Evolutionary conservation across 2,797 vertebrate genomes (phyloP).

Genomic region (Peromyscus aztecus): DNA sequence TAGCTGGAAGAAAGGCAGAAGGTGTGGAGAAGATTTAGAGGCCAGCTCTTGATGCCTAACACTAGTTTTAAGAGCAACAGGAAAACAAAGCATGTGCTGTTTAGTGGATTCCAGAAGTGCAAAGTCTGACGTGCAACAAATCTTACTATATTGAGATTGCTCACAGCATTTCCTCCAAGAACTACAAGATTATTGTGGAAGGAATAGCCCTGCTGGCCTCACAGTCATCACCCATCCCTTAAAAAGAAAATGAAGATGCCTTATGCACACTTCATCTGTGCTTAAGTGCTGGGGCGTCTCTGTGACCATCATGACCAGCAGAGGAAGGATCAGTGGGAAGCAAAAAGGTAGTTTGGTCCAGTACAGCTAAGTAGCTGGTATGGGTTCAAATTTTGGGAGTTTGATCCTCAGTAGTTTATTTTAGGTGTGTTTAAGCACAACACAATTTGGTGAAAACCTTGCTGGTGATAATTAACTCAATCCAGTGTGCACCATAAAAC

Average conservation of each 20-base stretch:
- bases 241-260: no score
- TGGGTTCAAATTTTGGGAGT: background rate
- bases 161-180: background rate
- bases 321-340: background rate
- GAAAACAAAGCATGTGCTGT: background rate
- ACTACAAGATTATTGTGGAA: background rate
- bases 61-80: background rate
- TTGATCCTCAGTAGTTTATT: background rate
- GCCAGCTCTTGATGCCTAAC: background rate
- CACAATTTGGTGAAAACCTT: background rate
- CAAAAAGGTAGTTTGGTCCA: background rate
- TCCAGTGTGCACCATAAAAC: background rate
- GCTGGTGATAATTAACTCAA: background rate
- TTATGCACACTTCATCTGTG: no score
- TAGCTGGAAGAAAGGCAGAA: background rate
- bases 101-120: background rate
- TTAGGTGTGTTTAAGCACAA: background rate
- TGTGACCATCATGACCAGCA: background rate
- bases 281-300: background rate
- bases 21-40: background rate
- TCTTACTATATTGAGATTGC: background rate
- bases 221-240: background rate
- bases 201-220: background rate
- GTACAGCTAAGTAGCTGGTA: background rate
- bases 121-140: background rate